These are phyloP conservation scores for Acanthopleura granulata DNA, from an alignment of 2,888 invertebrate species.

Conservation along the genomic window DNA sequence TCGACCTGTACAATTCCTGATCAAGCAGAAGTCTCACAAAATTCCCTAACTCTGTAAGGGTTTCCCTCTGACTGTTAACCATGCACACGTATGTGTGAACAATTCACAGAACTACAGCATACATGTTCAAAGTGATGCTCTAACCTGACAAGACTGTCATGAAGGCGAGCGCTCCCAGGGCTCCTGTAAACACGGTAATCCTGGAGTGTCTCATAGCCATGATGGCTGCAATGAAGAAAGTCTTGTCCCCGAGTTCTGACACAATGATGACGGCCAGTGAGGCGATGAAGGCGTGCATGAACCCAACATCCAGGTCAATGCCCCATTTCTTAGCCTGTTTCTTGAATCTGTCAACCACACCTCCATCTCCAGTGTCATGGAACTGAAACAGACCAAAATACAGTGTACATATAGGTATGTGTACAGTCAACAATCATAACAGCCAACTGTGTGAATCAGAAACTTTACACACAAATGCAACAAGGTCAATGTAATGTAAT, in stretches of 20 bases:
- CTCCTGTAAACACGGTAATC: conserved; percentile 91
- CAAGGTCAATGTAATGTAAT: no score
- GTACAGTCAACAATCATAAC: no score
- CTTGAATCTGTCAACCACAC: conserved; percentile 9
- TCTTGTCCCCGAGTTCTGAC: conserved; percentile 98
- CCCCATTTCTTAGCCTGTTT: conserved; percentile 18
- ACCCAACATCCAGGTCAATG: conserved; percentile 73
- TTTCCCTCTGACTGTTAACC: no score
- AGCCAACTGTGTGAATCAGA: no score
- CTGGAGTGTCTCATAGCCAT: conserved; percentile 99
- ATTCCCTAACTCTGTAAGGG: no score
- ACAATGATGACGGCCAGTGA: conserved; percentile 96
- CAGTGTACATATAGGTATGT: no score
- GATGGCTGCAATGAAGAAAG: conserved; percentile 99
- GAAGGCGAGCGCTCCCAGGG: conserved; percentile 89
- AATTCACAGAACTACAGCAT: no score
- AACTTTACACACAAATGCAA: no score
- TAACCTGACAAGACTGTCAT: conserved; percentile 93
- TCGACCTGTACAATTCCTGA: no score
- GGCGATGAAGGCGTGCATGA: conserved; percentile 94
- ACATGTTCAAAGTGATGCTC: no score
- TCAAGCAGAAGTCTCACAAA: no score
- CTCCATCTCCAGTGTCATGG: background rate
- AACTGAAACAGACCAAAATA: background rate
- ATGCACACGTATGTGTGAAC: no score